Evolutionary conservation across 2,888 invertebrate species (phyloP), one percentile per base, ranked within the genome.

Genomic region (Onchidella celtica): DNA sequence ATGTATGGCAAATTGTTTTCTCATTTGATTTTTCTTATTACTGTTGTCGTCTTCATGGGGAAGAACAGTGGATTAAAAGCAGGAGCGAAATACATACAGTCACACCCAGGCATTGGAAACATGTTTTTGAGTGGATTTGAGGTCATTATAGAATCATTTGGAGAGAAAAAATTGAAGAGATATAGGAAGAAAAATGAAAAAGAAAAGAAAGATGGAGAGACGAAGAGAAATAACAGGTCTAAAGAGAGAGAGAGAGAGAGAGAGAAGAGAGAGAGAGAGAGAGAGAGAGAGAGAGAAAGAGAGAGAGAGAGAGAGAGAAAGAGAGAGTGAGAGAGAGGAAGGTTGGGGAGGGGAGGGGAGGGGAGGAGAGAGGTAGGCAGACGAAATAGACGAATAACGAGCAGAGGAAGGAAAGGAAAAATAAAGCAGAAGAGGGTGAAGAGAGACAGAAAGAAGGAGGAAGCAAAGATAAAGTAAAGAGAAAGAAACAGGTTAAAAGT

Each of bases 301-400:
- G 34, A 57, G 32, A 57, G 59, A 68, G 9, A 69, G 34, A 57
- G 57, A 78, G 29, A 34, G n/a, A 57, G 24, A 78, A 17, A 55
- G 55, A 57, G 29, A 57, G 66, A 69, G 29, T 29, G 14, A 57
- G 34, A 57, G 68, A 69, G 38, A 36, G 59, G 59, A 34, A 57
- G 27, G 34, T 24, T 21, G 59, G 36, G 59, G 27, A 47, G 47
- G 38, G 24, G 38, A 59, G 32, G 21, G 38, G 29, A 3, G 34
- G 34, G 57, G 21, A 14, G 3, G 4, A 32, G 29, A 47, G 27
- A 72, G 55, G 14, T 47, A 47, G 55, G 29, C 24, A 24, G 29
- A 24, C 27, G 11, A 61, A 55, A 57, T 21, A 74, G 29, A 27
- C 29, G 59, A 32, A 34, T n/a, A 9, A 34, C 32, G 34, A 47